A percentile compares a stretch with the other conserved stretches of the same genome.
phyloP scores from a whole-genome alignment of 1,140 invertebrate species.

The Episyrphus balteatus region DNA sequence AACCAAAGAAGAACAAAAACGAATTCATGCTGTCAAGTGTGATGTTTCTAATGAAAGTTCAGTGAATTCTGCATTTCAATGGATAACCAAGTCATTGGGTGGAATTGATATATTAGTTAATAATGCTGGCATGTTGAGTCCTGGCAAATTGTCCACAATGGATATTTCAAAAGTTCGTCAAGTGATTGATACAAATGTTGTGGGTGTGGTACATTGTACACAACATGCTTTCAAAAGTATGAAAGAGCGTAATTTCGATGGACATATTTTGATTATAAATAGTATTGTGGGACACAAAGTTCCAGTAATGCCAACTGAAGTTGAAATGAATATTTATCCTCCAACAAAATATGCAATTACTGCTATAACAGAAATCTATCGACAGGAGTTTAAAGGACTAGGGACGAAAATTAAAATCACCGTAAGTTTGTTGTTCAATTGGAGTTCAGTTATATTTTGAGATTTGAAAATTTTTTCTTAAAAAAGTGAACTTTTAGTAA shows the following conservation, averaged over 20 bases:
- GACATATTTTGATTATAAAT: conserved; percentile 43
- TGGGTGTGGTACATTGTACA: conserved; percentile 53
- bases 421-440: conserved; percentile 27
- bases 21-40: conserved; percentile 39
- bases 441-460: background rate
- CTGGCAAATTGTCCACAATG: conserved; percentile 44
- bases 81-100: conserved; percentile 48
- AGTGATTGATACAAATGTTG: conserved; percentile 57
- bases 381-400: conserved; percentile 42
- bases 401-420: conserved; percentile 48
- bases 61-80: conserved; percentile 51
- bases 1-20: conserved; percentile 19
- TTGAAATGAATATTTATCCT: conserved; percentile 40
- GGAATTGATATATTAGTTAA: conserved; percentile 61
- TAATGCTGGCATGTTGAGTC: conserved; percentile 50
- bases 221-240: conserved; percentile 55
- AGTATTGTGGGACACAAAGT: conserved; percentile 9
- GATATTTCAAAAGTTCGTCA: conserved; percentile 36
- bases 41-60: conserved; percentile 55
- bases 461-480: conserved; percentile 1
- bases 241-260: conserved; percentile 46
- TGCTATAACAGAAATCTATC: conserved; percentile 44
- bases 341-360: conserved; percentile 48
- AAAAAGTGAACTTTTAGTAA: conserved; percentile 3
- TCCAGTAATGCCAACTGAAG: conserved; percentile 1